Percentiles rank a stretch among this genome's conserved stretches.
Conservation (phyloP, 1,140 invertebrate genomes). For the Muscidifurax raptorellus region DNA sequence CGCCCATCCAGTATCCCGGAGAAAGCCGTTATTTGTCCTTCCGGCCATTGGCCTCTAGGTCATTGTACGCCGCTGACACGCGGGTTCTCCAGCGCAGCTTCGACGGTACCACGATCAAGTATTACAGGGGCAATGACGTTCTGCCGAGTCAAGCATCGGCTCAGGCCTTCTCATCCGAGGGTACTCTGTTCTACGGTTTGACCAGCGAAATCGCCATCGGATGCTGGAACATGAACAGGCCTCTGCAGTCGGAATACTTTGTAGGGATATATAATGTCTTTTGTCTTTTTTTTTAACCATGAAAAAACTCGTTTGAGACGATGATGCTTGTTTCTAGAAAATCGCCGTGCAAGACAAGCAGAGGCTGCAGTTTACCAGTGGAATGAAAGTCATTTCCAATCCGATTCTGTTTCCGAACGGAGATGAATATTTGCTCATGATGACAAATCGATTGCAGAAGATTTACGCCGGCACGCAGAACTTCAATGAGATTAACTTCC, state of each 20-base stretch:
- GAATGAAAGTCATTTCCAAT: slow-evolving; percentile 75
- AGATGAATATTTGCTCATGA: slow-evolving; percentile 79
- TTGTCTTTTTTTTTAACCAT: too few species aligned
- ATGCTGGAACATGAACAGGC: slow-evolving; percentile 66
- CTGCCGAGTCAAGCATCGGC: slow-evolving; percentile 60
- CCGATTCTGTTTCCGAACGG: slow-evolving; percentile 66
- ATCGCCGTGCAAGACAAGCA: slow-evolving; percentile 73
- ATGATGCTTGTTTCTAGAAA: slow-evolving; percentile 58
- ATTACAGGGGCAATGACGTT: slow-evolving; percentile 67
- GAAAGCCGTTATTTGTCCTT: slow-evolving; percentile 60
- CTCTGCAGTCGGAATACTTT: slow-evolving; percentile 47
- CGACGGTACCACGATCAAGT: slow-evolving; percentile 41
- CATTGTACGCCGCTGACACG: slow-evolving; percentile 61
- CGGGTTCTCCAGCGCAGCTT: slow-evolving; percentile 54
- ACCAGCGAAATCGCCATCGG: slow-evolving; percentile 63
- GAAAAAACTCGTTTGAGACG: neutral
- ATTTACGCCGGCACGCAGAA: slow-evolving; percentile 49
- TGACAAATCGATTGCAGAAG: slow-evolving; percentile 76
- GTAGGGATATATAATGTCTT: slow-evolving; percentile 45
- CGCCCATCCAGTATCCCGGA: slow-evolving; percentile 57
- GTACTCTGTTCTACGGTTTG: slow-evolving; percentile 67
- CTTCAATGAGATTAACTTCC: slow-evolving; percentile 62
- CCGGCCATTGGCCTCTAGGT: slow-evolving; percentile 66
- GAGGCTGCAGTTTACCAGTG: slow-evolving; percentile 80
- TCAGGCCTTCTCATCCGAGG: slow-evolving; percentile 63